phyloP scores from a whole-genome alignment of 1,140 invertebrate genomes.

The Cherax quadricarinatus region DNA sequence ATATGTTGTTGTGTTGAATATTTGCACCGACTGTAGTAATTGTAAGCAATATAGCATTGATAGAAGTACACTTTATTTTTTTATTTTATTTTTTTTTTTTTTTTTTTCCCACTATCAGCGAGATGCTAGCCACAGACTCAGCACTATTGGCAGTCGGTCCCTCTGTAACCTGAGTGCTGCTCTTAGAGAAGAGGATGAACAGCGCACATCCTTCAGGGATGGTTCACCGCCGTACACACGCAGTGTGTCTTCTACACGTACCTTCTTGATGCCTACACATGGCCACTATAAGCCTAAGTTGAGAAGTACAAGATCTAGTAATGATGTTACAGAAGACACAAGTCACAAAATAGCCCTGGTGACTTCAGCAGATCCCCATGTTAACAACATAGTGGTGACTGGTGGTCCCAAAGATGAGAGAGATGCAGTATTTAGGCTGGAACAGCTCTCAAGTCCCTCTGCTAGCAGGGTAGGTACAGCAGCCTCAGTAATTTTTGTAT shows the following conservation, averaged over 20 bases:
- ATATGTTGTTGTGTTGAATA: too few species aligned
- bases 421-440: slow-evolving; percentile 60
- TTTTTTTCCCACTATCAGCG: slow-evolving; percentile 11
- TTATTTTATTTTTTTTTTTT: not conserved
- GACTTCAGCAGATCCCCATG: slow-evolving; percentile 62
- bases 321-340: slow-evolving; percentile 55
- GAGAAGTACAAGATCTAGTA: slow-evolving; percentile 42
- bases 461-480: slow-evolving; percentile 50
- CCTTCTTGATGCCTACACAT: slow-evolving; percentile 13
- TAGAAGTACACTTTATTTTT: too few species aligned
- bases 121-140: slow-evolving; percentile 53
- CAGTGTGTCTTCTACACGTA: not conserved
- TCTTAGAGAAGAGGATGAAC: slow-evolving; percentile 56
- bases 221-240: not conserved
- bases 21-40: too few species aligned
- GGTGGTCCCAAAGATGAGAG: slow-evolving; percentile 56
- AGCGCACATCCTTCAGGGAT: slow-evolving; percentile 57
- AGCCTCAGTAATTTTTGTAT: not conserved
- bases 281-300: slow-evolving; percentile 33
- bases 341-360: slow-evolving; percentile 64
- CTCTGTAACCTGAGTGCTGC: slow-evolving; percentile 54
- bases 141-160: slow-evolving; percentile 32
- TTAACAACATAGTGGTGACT: slow-evolving; percentile 65
- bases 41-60: too few species aligned
- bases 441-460: slow-evolving; percentile 57